Conservation (phyloP, 2,888 invertebrate genomes). For the Disparrhopalites patrizii region DNA sequence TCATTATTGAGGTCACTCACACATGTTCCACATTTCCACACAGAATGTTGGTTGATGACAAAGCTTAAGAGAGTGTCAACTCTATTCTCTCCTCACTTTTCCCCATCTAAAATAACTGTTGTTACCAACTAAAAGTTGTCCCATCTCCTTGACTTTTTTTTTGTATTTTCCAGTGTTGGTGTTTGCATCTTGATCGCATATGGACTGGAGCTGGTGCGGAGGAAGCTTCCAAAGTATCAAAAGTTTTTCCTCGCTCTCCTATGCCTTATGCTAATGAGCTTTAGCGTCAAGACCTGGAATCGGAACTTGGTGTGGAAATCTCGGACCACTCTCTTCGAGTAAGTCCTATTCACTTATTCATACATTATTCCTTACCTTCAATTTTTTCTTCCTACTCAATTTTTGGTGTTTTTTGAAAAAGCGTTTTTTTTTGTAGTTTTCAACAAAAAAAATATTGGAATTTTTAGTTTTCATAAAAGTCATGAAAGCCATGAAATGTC, state of each 20-base stretch:
- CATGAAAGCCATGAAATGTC: neutral
- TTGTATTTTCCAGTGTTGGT: conserved; percentile 37
- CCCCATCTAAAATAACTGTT: no score
- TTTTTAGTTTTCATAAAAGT: neutral
- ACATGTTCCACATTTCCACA: no score
- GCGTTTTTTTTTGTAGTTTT: neutral
- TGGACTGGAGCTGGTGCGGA: conserved; percentile 37
- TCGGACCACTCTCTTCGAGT: conserved; percentile 61
- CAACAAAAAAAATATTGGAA: neutral
- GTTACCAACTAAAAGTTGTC: no score
- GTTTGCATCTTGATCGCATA: conserved; percentile 44
- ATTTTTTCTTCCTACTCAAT: neutral
- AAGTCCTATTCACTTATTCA: conserved; percentile 26
- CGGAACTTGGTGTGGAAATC: conserved; percentile 74
- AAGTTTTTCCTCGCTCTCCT: conserved; percentile 30
- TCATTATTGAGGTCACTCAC: no score
- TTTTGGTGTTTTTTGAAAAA: neutral
- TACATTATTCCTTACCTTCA: neutral
- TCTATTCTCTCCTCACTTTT: no score
- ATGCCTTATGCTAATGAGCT: conserved; percentile 42
- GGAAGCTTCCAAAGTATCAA: conserved; percentile 18
- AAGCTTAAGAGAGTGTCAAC: no score
- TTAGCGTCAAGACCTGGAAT: conserved; percentile 56
- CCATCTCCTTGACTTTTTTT: neutral
- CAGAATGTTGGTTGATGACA: no score